Base-by-base conservation (phyloP, 2,888 invertebrate genomes). In the Meghimatium bilineatum region DNA sequence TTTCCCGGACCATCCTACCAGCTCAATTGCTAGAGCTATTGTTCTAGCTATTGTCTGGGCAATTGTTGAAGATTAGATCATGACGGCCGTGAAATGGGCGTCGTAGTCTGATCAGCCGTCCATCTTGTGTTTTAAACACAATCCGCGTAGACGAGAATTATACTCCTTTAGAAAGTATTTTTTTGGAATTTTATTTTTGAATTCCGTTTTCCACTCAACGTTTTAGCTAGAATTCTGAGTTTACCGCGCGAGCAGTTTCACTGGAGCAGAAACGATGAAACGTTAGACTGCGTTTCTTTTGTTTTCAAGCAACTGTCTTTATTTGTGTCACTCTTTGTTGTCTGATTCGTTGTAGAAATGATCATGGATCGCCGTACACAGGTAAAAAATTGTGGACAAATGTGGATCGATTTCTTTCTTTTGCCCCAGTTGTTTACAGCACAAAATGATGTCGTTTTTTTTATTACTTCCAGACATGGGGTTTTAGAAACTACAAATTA, bases 61-160 rank as follows among this genome's bases (percentile, higher is more conserved):
- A n/a, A 66, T 78, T 78, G 78, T 67, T n/a, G 44, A 20, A 78
- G 78, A 78, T 66, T 78, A 66, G 78, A 78, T 78, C 66, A 66
- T 44, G 49, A 23, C 23, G 36, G n/a, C 67, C 78, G 67, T 44
- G 78, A 78, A 78, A 78, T 78, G 49, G 78, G n/a, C 36, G 26
- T 20, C 44, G 66, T 1, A 38, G 44, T 20, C 66, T 67, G 66
- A 66, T 36, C 78, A 67, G 44, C n/a, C 66, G 63, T n/a, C 29
- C 49, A 32, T 67, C 78, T 67, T 78, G 6, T 44, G 78, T 38
- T 38, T 67, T 78, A 78, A 66, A 44, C 32, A 44, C 44, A 20
- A 66, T 17, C 26, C 2, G 29, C n/a, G 78, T n/a, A 63, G 63
- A 14, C 34, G 14, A 29, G 44, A 78, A 23, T 8, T 52, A 26